A percentile compares a stretch with the other conserved stretches of the same genome.
Evolutionary conservation across 2,113 vertebrate genomes (phyloP).

Genomic region (Pachyramphus minor): DNA sequence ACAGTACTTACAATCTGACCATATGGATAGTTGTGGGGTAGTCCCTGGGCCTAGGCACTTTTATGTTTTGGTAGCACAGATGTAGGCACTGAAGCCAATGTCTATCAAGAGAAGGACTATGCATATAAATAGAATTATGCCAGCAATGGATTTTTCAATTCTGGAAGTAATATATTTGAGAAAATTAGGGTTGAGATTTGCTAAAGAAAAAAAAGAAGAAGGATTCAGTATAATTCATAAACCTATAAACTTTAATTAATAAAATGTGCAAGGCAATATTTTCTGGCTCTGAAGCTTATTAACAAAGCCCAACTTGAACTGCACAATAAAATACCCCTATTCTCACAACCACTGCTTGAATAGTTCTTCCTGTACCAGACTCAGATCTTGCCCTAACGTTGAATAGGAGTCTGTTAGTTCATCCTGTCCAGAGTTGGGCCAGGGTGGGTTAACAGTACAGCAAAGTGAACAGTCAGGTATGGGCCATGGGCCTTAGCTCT

Average conservation of each 20-base stretch:
- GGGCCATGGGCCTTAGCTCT: rapidly evolving
- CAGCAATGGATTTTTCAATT: not conserved
- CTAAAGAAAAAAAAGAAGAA: not conserved
- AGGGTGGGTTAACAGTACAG: not conserved
- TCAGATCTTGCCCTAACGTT: rapidly evolving
- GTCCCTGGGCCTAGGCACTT: not conserved
- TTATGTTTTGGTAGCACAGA: not conserved
- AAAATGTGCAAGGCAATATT: not conserved
- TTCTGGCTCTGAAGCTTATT: not conserved
- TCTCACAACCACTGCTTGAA: not conserved
- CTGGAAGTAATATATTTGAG: not conserved
- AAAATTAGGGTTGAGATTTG: not conserved
- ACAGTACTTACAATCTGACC: not conserved
- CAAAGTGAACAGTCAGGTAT: not conserved
- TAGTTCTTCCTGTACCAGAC: not conserved
- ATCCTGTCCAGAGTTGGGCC: not conserved
- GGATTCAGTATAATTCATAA: not conserved
- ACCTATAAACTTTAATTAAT: not conserved
- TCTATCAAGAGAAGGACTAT: not conserved
- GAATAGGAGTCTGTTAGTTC: not conserved
- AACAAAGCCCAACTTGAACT: not conserved
- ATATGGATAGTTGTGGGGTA: not conserved
- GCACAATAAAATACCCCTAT: not conserved
- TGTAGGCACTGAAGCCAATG: not conserved
- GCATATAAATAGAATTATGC: not conserved